Evolutionary conservation across 2,888 invertebrate species (phyloP), one percentile per base, ranked within the genome.

Genomic region (Glyphotaelius pellucidus): DNA sequence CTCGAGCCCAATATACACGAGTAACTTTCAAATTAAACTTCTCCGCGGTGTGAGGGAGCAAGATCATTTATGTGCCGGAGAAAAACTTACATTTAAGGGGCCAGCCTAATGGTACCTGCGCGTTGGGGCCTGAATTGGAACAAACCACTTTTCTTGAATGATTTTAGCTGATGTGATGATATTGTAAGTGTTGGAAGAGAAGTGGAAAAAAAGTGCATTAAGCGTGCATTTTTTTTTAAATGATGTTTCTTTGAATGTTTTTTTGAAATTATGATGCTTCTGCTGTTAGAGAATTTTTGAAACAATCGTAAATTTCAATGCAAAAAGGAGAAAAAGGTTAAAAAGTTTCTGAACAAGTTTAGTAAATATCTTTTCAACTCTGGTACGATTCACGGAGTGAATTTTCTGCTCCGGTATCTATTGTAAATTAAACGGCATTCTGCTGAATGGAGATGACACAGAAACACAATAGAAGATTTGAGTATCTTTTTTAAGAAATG

Each of bases 11-110:
- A 67, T 89, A 67, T 85, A 86, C 91, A 86, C 90, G 91, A 42
- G 86, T 90, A 90, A 91, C 90, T 91, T 91, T 91, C 86, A 86
- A 91, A 91, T 89, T 91, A 91, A 87, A 88, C 91, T 88, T 83
- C 83, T 83, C 19, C 52, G 31, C 42, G 35, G 86, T 25, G 38
- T 35, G 67, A 32, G 47, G 80, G 86, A 86, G 42, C 80, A 30
- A 31, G 86, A 83, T 83, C 31, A 31, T 80, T 80, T 47, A 79
- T 88, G 80, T 42, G n/a, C 30, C 85, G 67, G 84, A 84, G 87
- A 92, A 92, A 90, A 92, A 89, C 85, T 89, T 79, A 32, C 47
- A 67, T 67, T 67, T n/a, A 67, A 9, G 25, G 25, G 25, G 19
- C 52, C 52, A 52, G 19, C 52, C 52, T 3, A 52, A 52, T 19